Percentiles rank a stretch among this genome's conserved stretches.
Conservation (phyloP, 2,888 invertebrate genomes). For the Netelia inedita region DNA sequence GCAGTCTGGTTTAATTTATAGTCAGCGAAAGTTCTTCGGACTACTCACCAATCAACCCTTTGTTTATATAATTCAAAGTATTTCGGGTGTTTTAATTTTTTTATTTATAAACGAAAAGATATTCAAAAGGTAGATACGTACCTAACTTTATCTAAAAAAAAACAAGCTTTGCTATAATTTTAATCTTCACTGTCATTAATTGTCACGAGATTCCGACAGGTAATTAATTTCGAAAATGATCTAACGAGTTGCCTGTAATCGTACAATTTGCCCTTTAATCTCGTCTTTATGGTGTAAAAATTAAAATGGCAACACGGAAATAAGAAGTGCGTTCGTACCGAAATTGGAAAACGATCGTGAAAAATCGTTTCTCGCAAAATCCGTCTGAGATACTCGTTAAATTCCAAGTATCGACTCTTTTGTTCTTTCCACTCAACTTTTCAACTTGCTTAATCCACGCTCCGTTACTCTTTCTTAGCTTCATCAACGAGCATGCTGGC, state of each 20-base stretch:
- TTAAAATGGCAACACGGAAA: background rate
- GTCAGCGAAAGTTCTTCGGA: too few relatives aligned
- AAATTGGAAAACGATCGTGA: background rate
- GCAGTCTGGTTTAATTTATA: too few relatives aligned
- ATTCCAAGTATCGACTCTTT: constrained; percentile 17
- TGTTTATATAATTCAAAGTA: too few relatives aligned
- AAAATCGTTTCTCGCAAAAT: constrained; percentile 3
- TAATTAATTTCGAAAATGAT: too few relatives aligned
- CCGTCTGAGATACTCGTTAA: constrained; percentile 17
- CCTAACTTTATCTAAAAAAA: too few relatives aligned
- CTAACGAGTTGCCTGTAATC: background rate
- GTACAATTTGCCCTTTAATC: background rate
- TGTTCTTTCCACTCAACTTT: background rate
- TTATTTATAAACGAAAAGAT: too few relatives aligned
- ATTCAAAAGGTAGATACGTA: too few relatives aligned
- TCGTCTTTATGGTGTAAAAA: background rate
- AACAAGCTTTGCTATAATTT: too few relatives aligned
- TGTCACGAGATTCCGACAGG: too few relatives aligned
- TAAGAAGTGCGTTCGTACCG: background rate
- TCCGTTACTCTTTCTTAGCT: constrained; percentile 55
- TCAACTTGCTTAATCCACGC: constrained; percentile 54
- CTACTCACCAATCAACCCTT: too few relatives aligned
- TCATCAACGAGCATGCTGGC: constrained; percentile 35
- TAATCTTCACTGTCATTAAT: too few relatives aligned
- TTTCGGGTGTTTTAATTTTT: too few relatives aligned